Evolutionary conservation across 2,113 vertebrate genomes (phyloP).

Genomic region (Empidonax traillii): DNA sequence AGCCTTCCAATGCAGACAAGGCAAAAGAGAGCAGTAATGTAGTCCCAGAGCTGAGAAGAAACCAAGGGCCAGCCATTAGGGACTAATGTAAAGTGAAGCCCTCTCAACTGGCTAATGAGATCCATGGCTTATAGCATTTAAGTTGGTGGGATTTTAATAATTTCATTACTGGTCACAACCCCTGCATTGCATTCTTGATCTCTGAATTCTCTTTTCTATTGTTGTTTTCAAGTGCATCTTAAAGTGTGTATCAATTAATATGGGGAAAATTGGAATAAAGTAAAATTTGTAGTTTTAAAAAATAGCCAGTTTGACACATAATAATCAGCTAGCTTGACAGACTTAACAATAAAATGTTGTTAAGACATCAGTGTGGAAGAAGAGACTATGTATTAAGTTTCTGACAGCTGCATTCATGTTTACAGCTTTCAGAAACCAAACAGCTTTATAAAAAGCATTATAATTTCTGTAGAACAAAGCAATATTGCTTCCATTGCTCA

Average conservation of each 20-base stretch:
- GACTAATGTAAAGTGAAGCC: neutral
- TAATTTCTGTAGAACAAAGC: constrained; percentile 23
- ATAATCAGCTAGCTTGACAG: constrained; percentile 33
- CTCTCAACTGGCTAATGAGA: neutral
- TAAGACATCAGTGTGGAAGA: neutral
- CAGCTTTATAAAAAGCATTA: constrained; percentile 26
- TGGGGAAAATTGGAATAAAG: neutral
- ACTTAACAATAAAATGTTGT: constrained; percentile 14
- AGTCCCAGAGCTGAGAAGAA: neutral
- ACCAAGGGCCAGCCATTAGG: neutral
- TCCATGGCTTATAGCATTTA: neutral
- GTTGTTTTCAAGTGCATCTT: neutral
- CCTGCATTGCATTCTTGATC: neutral
- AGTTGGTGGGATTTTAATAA: neutral
- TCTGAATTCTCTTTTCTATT: neutral
- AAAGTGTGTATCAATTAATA: constrained; percentile 17
- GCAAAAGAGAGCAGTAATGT: neutral
- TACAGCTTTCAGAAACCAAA: constrained; percentile 25
- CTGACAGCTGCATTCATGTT: constrained; percentile 41
- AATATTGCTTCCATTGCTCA: constrained; percentile 4
- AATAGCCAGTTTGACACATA: neutral
- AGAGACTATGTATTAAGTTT: constrained; percentile 3
- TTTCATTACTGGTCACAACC: neutral
- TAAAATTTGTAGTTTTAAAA: constrained; percentile 10
- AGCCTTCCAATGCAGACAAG: neutral